These are phyloP conservation scores for Ciconia maguari DNA, from an alignment of 2,113 vertebrate genomes.

Conservation along the genomic window DNA sequence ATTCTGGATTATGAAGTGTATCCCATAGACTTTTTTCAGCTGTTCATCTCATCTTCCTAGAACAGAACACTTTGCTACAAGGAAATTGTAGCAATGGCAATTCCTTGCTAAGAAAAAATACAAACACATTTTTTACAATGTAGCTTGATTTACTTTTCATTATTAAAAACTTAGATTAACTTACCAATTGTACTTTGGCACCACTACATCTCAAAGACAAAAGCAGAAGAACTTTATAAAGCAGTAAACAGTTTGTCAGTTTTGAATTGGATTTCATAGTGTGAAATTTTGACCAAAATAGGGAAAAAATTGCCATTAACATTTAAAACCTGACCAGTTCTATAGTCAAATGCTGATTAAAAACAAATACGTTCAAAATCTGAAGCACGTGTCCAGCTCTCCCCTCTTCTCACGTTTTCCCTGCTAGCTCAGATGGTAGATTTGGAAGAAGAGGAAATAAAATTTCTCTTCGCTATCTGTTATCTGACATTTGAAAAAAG, in stretches of 20 bases:
- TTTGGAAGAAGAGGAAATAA: not conserved
- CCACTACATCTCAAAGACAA: not conserved
- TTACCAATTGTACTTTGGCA: not conserved
- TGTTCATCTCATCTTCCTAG: not conserved
- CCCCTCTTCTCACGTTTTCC: not conserved
- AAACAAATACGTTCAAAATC: not conserved
- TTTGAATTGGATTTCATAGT: not conserved
- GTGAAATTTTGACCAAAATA: not conserved
- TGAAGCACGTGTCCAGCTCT: not conserved
- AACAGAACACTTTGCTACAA: not conserved
- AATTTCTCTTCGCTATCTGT: conserved; percentile 14
- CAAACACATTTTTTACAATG: not conserved
- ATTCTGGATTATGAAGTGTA: not conserved
- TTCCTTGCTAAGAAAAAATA: not conserved
- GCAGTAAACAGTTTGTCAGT: not conserved
- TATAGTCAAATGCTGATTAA: not conserved
- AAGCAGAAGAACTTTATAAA: not conserved
- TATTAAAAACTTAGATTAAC: not conserved
- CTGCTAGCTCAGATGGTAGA: not conserved
- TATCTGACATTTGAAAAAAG: conserved; percentile 18
- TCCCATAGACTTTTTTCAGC: not conserved
- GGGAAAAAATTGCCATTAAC: not conserved
- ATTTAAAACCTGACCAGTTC: not conserved
- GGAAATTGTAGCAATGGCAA: not conserved
- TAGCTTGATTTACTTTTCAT: not conserved